Evolutionary conservation across 2,797 vertebrate species (phyloP), one percentile per base, ranked within the genome.

Genomic region (Sebastes flavidus): DNA sequence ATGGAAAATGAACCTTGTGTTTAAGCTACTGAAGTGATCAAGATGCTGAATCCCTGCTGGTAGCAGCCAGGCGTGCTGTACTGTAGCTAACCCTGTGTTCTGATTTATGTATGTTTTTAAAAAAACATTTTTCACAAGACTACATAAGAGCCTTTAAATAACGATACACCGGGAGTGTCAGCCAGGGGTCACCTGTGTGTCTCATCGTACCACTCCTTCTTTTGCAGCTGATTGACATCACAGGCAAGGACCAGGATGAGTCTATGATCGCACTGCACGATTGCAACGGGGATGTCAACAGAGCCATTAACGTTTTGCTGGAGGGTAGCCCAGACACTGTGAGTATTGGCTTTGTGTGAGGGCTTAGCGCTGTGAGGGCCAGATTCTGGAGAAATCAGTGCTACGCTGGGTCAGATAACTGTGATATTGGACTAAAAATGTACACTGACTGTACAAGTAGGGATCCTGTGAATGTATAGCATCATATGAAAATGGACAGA

Each of bases 231-330:
- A 97, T 99, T 8, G 99, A 99, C 95, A 99, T 99, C 94, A 99
- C 99, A 77, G 98, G 99, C 93, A 99, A 99, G 96, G 98, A 99
- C 95, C 98, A 99, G 95, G 99, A 99, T 1, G 98, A 99, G 95
- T 99, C 98, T 78, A 98, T 99, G 96, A 99, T 99, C 59, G 99
- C 98, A 73, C 96, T 99, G 93, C 99, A 99, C 24, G 99, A 99
- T 94, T 98, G 98, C 94, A 99, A 99, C 0, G 99, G 99, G 55
- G 99, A 99, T 83, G 96, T 99, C 86, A 99, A 99, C 96, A 97
- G 98, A 97, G 99, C 99, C 94, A 99, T 99, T 95, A 99, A 99
- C 0, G 97, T 99, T 89, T 95, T 99, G 90, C 95, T 99, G 96
- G 99, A 99, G 95, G 99, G 99, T 89, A 99, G 96, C 93, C 98